These are phyloP conservation scores for Trachelus stipa DNA, from an alignment of 2,888 invertebrate species.

Conservation along the genomic window DNA sequence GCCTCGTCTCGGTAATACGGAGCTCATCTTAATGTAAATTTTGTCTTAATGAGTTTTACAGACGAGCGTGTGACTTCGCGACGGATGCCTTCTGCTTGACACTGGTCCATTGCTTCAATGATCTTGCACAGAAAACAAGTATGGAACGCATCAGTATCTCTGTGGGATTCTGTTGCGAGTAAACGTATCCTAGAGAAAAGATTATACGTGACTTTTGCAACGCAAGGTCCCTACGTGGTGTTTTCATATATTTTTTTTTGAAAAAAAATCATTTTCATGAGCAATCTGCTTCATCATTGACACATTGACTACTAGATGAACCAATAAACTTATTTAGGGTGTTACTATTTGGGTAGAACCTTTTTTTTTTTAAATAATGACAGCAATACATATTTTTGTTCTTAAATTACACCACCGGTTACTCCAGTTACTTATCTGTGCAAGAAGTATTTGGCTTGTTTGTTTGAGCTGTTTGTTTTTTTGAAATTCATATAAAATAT, in stretches of 20 bases:
- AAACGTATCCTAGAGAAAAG: not conserved
- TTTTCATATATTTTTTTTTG: not conserved
- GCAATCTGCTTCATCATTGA: not conserved
- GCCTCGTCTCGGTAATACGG: constrained; percentile 26
- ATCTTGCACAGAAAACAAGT: constrained; percentile 33
- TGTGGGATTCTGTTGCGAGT: not conserved
- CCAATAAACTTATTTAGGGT: not conserved
- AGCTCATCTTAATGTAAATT: constrained; percentile 22
- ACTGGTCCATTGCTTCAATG: constrained; percentile 27
- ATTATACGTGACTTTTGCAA: not conserved
- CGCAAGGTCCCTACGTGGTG: not conserved
- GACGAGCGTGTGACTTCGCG: constrained; percentile 46
- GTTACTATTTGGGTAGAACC: too few species aligned
- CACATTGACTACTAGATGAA: not conserved
- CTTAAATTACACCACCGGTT: not conserved
- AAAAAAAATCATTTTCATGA: not conserved
- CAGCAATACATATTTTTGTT: not conserved
- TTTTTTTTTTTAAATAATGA: not conserved
- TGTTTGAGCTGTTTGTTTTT: too few species aligned
- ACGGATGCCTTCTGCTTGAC: constrained; percentile 36
- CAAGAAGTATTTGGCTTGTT: not conserved
- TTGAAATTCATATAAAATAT: not conserved
- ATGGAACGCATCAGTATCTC: not conserved
- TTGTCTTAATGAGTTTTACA: constrained; percentile 33
- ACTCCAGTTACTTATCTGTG: not conserved